phyloP scores from a whole-genome alignment of 2,888 invertebrate genomes.

The Micoletzkya japonica region DNA sequence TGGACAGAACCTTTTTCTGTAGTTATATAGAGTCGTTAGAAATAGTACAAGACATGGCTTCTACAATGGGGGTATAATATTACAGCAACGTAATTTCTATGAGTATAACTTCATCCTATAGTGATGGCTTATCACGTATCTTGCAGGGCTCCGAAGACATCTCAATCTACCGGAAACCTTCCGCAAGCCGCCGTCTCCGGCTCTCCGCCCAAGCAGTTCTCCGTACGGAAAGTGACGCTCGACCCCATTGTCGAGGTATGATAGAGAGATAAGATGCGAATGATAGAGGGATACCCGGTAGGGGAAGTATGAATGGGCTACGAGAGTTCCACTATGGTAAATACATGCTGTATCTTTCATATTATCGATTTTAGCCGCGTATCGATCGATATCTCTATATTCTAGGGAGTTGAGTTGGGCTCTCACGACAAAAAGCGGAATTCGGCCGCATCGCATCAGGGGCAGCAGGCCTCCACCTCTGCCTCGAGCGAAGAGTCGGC shows the following conservation, averaged over 20 bases:
- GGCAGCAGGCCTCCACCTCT: slow-evolving; percentile 3
- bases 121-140: background rate
- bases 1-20: too few relatives aligned
- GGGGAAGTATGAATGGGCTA: background rate
- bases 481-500: slow-evolving; percentile 6
- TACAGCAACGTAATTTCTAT: too few relatives aligned
- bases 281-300: background rate
- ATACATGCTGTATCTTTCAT: too few relatives aligned
- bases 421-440: background rate
- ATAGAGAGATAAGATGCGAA: background rate
- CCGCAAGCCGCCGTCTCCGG: background rate
- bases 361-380: too few relatives aligned
- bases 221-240: slow-evolving; percentile 16
- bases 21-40: too few relatives aligned
- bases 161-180: slow-evolving; percentile 17
- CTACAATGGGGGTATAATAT: too few relatives aligned
- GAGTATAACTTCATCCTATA: too few relatives aligned
- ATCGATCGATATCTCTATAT: background rate
- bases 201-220: slow-evolving; percentile 20
- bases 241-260: slow-evolving; percentile 16
- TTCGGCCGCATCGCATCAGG: slow-evolving; percentile 1
- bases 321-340: too few relatives aligned
- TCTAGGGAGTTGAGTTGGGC: slow-evolving; percentile 19
- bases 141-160: slow-evolving; percentile 7
- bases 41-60: too few relatives aligned